A percentile compares a stretch with the other conserved stretches of the same genome.
These are phyloP conservation scores for Austrolebias charrua DNA, from an alignment of 2,797 vertebrate species.

Conservation along the genomic window DNA sequence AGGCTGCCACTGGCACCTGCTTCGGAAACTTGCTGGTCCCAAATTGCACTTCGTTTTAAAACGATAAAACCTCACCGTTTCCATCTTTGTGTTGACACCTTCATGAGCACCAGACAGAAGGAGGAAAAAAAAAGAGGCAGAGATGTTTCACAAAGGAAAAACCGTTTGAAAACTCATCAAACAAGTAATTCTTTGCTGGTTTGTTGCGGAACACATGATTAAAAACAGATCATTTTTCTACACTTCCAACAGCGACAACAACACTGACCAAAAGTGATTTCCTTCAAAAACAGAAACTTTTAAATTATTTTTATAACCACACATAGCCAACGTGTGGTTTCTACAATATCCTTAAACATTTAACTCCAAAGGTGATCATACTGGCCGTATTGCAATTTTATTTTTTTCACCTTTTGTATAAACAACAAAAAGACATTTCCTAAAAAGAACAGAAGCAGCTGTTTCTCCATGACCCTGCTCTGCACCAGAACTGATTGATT, in stretches of 20 bases:
- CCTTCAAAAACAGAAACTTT: neutral
- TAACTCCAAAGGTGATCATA: constrained; percentile 8
- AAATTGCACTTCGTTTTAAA: neutral
- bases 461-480: constrained; percentile 42
- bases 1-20: neutral
- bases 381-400: constrained; percentile 20
- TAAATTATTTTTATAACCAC: neutral
- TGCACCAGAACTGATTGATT: constrained; percentile 55
- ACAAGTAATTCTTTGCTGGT: neutral
- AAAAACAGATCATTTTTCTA: neutral
- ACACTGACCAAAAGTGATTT: neutral
- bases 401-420: constrained; percentile 31
- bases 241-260: neutral
- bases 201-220: neutral
- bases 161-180: neutral
- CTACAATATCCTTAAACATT: constrained; percentile 2
- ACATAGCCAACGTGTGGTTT: constrained; percentile 3
- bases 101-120: neutral
- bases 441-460: constrained; percentile 46
- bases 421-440: constrained; percentile 52
- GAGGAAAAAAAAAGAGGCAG: neutral
- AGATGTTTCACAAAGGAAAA: neutral
- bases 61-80: neutral
- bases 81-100: neutral
- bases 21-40: neutral